Evolutionary conservation across 2,888 invertebrate species (phyloP).

Genomic region (Epinotia bilunana): DNA sequence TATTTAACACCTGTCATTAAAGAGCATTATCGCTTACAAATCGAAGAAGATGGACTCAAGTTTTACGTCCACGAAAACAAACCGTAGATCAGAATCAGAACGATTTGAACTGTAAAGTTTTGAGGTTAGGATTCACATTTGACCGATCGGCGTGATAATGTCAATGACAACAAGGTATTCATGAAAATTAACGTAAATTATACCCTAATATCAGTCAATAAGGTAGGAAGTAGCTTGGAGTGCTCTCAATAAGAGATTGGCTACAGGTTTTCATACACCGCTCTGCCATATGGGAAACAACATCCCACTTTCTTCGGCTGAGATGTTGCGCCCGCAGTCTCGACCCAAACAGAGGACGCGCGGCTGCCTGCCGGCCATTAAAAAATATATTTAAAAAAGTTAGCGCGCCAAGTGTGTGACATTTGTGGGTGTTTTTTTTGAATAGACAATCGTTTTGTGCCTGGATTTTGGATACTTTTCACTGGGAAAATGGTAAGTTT

Average conservation of each 20-base stretch:
- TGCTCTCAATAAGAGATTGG: conserved; percentile 32
- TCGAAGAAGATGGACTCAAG: conserved; percentile 38
- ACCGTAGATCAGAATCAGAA: not conserved
- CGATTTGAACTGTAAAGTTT: conserved; percentile 4
- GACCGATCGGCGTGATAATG: conserved; percentile 10
- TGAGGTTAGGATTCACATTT: conserved; percentile 4
- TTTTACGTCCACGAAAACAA: conserved; percentile 33
- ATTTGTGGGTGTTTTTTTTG: conserved; percentile 52
- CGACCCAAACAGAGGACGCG: conserved; percentile 32
- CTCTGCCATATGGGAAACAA: conserved; percentile 60
- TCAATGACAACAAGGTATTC: conserved; percentile 17
- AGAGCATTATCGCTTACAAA: conserved; percentile 48
- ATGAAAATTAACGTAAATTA: not conserved
- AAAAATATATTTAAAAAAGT: conserved; percentile 47
- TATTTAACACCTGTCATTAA: conserved; percentile 45
- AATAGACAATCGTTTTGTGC: conserved; percentile 47
- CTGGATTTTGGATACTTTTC: conserved; percentile 54
- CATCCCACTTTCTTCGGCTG: conserved; percentile 67
- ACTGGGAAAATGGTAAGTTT: conserved; percentile 45
- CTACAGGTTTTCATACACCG: conserved; percentile 44
- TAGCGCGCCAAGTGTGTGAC: conserved; percentile 55
- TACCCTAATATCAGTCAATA: not conserved
- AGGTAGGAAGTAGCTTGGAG: not conserved
- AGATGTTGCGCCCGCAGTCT: conserved; percentile 57
- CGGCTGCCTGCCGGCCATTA: conserved; percentile 26